Percentiles rank a stretch among this genome's conserved stretches.
Evolutionary conservation across 2,113 vertebrate genomes (phyloP).

Genomic region (Calidris pugnax): DNA sequence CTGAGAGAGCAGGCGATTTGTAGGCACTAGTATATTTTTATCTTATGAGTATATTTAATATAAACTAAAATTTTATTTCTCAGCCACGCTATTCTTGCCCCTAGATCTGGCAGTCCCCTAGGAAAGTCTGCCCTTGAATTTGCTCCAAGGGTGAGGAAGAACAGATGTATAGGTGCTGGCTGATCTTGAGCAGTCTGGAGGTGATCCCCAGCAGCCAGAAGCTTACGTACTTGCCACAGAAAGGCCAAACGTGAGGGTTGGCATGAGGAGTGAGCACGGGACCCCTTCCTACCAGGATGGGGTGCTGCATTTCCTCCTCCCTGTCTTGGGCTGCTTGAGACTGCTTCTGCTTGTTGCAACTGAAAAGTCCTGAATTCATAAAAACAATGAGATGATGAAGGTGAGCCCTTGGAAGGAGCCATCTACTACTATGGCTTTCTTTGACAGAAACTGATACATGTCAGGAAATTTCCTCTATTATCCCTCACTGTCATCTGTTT

Average conservation of each 20-base stretch:
- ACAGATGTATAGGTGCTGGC: slow-evolving; percentile 5
- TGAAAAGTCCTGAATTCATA: not conserved
- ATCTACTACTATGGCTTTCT: slow-evolving; percentile 75
- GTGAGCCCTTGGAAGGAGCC: slow-evolving; percentile 80
- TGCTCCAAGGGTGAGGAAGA: slow-evolving; percentile 16
- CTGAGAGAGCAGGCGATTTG: slow-evolving; percentile 73
- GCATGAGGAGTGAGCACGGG: not conserved
- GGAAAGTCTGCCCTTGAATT: slow-evolving; percentile 28
- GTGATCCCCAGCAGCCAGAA: not conserved
- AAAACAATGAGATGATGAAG: not conserved
- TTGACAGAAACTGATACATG: slow-evolving; percentile 69
- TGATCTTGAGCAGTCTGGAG: not conserved
- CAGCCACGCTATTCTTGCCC: slow-evolving; percentile 48
- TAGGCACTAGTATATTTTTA: slow-evolving; percentile 83
- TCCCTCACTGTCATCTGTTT: not conserved
- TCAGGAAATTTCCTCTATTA: not conserved
- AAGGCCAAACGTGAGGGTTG: not conserved
- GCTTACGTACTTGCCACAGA: not conserved
- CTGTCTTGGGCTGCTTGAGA: not conserved
- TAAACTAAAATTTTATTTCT: slow-evolving; percentile 65
- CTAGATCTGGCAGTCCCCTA: slow-evolving; percentile 31
- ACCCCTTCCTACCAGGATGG: not conserved
- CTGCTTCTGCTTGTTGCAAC: not conserved
- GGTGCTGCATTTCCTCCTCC: not conserved
- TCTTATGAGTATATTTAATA: slow-evolving; percentile 69